A percentile compares a stretch with the other conserved stretches of the same genome.
phyloP scores from a whole-genome alignment of 2,797 vertebrate species.

The Pseudomugil tenellus region DNA sequence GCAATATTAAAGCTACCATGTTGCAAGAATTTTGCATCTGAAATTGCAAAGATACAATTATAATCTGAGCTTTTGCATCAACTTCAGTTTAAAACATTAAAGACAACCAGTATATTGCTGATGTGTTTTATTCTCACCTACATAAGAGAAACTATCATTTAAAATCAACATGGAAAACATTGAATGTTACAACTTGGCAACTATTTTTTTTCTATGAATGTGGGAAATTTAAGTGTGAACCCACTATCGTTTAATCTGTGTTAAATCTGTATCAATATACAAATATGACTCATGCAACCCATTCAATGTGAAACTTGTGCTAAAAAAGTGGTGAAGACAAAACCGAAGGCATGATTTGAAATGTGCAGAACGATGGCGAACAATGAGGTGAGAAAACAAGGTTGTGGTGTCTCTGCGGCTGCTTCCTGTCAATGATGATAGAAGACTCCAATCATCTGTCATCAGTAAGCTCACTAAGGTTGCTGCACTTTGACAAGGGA shows the following conservation, averaged over 20 bases:
- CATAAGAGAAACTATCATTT: not conserved
- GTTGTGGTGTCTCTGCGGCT: no score
- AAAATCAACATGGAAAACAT: no score
- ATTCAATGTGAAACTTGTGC: not conserved
- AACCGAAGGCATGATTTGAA: not conserved
- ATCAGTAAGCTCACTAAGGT: not conserved
- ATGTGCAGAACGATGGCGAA: not conserved
- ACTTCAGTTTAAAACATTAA: not conserved
- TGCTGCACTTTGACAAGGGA: not conserved
- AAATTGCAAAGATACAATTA: not conserved
- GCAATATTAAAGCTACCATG: no score
- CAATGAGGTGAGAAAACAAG: no score
- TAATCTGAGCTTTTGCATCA: not conserved
- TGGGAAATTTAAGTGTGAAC: no score
- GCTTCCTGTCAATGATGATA: no score
- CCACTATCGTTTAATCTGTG: no score
- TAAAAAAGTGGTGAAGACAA: not conserved
- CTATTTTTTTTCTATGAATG: no score
- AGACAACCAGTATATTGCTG: not conserved
- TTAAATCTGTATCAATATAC: not conserved
- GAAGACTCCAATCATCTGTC: no score
- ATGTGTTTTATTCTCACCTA: not conserved
- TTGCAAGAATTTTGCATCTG: no score
- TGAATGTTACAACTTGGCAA: no score
- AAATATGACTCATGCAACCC: not conserved